A percentile compares a stretch with the other conserved stretches of the same genome.
These are phyloP conservation scores for Acanthaster planci DNA, from an alignment of 35 echinoderm and acorn worm species.

Conservation along the genomic window DNA sequence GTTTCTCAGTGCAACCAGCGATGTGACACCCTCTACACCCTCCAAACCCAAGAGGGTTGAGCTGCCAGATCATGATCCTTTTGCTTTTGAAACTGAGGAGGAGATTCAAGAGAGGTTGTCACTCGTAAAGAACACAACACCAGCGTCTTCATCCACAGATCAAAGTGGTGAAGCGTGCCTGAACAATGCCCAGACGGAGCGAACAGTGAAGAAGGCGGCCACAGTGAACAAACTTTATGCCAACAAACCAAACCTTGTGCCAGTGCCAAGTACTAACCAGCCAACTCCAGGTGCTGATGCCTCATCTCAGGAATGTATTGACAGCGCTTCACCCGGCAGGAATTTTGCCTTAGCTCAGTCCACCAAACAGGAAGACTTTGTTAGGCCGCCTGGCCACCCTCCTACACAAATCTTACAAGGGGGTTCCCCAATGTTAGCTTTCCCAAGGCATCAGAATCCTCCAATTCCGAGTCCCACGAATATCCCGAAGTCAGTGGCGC, in stretches of 20 bases:
- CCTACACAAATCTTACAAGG: not conserved
- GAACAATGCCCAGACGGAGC: not conserved
- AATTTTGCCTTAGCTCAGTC: not conserved
- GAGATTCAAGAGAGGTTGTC: not conserved
- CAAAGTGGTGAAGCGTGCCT: not conserved
- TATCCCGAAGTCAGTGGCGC: not conserved
- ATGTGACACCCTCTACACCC: not conserved
- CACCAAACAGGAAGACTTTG: slow-evolving; percentile 1
- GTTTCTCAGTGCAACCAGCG: slow-evolving; percentile 19
- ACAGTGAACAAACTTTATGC: not conserved
- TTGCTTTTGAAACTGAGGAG: slow-evolving; percentile 14
- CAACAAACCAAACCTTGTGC: not conserved
- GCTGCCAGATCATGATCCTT: slow-evolving; percentile 13
- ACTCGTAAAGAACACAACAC: not conserved
- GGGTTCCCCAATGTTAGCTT: not conserved
- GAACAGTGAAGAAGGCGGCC: not conserved
- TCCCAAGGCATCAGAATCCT: not conserved
- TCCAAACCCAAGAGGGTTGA: not conserved
- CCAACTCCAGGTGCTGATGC: not conserved
- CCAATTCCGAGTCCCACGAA: not conserved
- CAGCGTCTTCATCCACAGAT: not conserved
- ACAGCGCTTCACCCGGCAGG: not conserved
- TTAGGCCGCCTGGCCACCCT: not conserved
- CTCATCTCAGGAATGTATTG: not conserved
- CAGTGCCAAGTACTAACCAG: not conserved